Percentiles rank a stretch among this genome's conserved stretches.
These are phyloP conservation scores for Ceraclea dissimilis DNA, from an alignment of 2,888 invertebrate genomes.

Conservation along the genomic window DNA sequence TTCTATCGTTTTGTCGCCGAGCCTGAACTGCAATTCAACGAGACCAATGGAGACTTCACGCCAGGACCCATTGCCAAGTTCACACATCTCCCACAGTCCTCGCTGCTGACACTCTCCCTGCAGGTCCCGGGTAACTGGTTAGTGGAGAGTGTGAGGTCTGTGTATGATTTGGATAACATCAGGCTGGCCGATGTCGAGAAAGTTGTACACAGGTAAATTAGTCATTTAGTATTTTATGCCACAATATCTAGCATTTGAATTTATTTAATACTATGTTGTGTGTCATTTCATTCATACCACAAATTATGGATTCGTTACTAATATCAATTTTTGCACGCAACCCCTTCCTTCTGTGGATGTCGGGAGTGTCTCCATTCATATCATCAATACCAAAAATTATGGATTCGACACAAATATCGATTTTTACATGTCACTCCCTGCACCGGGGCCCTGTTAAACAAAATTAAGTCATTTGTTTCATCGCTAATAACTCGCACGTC, in stretches of 20 bases:
- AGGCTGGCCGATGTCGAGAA: conserved; percentile 87
- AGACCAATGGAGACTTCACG: conserved; percentile 56
- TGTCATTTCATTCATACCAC: neutral
- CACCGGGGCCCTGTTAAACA: neutral
- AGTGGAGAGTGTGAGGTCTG: conserved; percentile 85
- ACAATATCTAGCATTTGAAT: too few species aligned
- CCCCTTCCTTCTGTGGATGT: too few species aligned
- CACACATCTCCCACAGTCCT: conserved; percentile 82
- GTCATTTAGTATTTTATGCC: too few species aligned
- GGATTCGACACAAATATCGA: too few species aligned
- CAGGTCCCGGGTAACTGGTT: conserved; percentile 94
- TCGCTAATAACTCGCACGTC: neutral
- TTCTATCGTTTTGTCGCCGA: conserved; percentile 95
- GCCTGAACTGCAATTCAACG: conserved; percentile 73
- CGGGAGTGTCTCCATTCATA: too few species aligned
- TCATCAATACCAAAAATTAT: too few species aligned
- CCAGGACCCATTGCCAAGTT: conserved; percentile 81
- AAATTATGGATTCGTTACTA: neutral
- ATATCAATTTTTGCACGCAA: neutral
- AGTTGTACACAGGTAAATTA: conserved; percentile 65
- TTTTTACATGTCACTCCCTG: neutral
- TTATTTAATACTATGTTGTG: too few species aligned
- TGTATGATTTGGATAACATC: conserved; percentile 96
- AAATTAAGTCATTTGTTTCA: neutral
- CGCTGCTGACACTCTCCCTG: conserved; percentile 71